These are phyloP conservation scores for Bambusicola thoracicus DNA, from an alignment of 2,113 vertebrate genomes.

Conservation along the genomic window DNA sequence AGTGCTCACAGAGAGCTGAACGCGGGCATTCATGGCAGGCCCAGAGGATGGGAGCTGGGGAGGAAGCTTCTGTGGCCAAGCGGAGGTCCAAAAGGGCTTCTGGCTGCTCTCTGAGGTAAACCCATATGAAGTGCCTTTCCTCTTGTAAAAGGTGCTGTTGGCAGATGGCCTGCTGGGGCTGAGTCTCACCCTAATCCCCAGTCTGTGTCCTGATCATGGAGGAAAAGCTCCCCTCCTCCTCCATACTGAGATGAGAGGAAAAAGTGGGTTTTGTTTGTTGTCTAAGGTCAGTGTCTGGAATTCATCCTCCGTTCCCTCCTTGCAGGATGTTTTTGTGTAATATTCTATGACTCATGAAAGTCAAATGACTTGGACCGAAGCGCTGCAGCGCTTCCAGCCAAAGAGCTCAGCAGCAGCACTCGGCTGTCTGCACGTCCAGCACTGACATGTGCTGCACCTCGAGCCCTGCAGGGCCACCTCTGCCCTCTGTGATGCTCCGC, in stretches of 20 bases:
- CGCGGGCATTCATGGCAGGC: rapidly evolving
- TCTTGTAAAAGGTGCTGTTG: no score
- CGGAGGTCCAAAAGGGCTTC: no score
- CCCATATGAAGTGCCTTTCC: rapidly evolving
- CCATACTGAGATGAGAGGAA: not conserved
- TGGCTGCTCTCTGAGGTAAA: not conserved
- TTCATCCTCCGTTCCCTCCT: constrained; percentile 10
- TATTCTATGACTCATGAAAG: constrained; percentile 13
- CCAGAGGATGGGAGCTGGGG: not conserved
- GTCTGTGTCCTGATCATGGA: rapidly evolving
- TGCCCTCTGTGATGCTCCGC: not conserved
- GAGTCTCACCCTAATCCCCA: not conserved
- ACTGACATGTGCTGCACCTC: not conserved
- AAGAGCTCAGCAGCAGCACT: not conserved
- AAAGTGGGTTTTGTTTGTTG: not conserved
- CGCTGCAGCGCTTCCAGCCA: not conserved
- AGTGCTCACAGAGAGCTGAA: not conserved
- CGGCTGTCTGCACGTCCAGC: not conserved
- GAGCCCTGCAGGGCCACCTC: rapidly evolving
- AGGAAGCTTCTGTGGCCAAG: no score
- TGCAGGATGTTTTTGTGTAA: constrained; percentile 48
- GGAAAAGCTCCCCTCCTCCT: not conserved
- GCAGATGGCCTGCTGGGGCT: rapidly evolving
- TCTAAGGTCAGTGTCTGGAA: constrained; percentile 13
- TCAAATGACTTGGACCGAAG: constrained; percentile 22